A percentile compares a stretch with the other conserved stretches of the same genome.
phyloP scores from a whole-genome alignment of 2,113 vertebrate species.

The Antechinus flavipes region DNA sequence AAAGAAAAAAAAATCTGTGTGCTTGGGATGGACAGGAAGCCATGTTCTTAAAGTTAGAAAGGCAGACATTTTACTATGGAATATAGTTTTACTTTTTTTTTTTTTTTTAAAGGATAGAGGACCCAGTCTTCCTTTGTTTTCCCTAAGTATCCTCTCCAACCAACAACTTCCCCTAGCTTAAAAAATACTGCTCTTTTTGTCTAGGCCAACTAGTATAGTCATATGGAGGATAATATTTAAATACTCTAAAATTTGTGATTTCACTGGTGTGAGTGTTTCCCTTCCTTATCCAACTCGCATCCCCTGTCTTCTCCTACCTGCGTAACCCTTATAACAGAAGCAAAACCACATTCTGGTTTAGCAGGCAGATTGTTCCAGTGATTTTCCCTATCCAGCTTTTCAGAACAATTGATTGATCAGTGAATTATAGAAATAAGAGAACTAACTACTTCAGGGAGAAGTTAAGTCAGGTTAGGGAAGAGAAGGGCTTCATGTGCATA shows the following conservation, averaged over 20 bases:
- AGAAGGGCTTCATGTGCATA: neutral
- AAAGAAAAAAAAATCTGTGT: neutral
- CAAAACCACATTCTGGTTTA: neutral
- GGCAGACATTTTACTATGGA: neutral
- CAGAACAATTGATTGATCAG: neutral
- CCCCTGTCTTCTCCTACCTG: neutral
- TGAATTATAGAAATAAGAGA: neutral
- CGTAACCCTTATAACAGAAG: neutral
- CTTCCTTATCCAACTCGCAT: neutral
- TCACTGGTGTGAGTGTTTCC: neutral
- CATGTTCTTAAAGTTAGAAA: neutral
- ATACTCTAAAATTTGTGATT: neutral
- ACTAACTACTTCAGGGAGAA: neutral
- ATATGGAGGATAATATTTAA: neutral
- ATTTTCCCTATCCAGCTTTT: neutral
- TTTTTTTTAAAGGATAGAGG: no score
- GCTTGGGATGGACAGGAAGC: neutral
- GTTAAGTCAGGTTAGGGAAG: neutral
- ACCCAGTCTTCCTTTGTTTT: neutral
- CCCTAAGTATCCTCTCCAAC: neutral
- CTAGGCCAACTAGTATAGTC: neutral
- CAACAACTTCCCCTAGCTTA: neutral
- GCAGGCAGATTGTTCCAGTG: neutral
- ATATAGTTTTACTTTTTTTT: neutral
- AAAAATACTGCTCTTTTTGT: neutral